Evolutionary conservation across 2,888 invertebrate genomes (phyloP).

Genomic region (Brenthis daphne): DNA sequence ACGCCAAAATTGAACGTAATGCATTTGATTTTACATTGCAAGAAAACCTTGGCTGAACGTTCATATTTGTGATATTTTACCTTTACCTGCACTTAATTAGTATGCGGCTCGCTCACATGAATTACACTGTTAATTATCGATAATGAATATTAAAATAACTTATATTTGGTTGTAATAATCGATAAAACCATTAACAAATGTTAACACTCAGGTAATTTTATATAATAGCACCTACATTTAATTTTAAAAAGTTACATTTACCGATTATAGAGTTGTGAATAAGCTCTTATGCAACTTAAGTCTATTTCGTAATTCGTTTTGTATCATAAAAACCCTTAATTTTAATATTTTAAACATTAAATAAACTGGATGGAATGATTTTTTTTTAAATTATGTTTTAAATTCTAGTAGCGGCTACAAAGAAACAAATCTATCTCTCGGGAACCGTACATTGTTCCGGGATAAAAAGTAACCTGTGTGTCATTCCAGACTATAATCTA

Average conservation of each 20-base stretch:
- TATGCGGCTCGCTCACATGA: constrained; percentile 10
- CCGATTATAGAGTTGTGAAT: too few relatives aligned
- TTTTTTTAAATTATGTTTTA: too few relatives aligned
- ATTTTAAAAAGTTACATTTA: background rate
- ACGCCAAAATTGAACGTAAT: constrained; percentile 47
- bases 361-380: too few relatives aligned
- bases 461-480: too few relatives aligned
- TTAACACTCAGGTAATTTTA: background rate
- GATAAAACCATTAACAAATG: background rate
- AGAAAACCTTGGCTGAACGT: constrained; percentile 52
- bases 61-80: constrained; percentile 37
- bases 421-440: too few relatives aligned
- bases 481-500: too few relatives aligned
- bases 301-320: background rate
- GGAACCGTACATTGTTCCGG: too few relatives aligned
- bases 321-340: background rate
- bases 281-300: background rate
- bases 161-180: constrained; percentile 16
- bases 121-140: constrained; percentile 15
- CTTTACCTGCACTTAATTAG: constrained; percentile 20
- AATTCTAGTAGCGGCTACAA: too few relatives aligned
- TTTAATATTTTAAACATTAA: background rate
- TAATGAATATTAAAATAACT: constrained; percentile 14
- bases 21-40: constrained; percentile 44
- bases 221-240: constrained; percentile 2